Conservation (phyloP, 2,797 vertebrate species). For the Notamacropus eugenii region DNA sequence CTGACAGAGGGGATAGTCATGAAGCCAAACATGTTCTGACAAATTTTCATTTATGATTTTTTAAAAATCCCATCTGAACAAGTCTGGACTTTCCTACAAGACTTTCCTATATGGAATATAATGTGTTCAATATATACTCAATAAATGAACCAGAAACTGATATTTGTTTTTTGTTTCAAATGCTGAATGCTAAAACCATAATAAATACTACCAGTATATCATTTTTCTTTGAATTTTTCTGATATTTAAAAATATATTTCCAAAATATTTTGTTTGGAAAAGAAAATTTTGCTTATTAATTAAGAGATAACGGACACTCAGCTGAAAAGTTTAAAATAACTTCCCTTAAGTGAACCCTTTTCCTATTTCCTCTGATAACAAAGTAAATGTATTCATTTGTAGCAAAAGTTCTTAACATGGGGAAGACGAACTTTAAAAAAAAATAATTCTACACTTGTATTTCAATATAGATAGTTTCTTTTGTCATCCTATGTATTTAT, state of each 20-base stretch:
- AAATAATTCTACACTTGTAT: not conserved
- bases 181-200: conserved; percentile 4
- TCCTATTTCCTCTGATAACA: not conserved
- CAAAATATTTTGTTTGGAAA: conserved; percentile 46
- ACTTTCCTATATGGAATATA: not conserved
- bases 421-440: not conserved
- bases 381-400: not conserved
- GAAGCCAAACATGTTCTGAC: not conserved
- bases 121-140: not conserved
- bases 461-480: not conserved
- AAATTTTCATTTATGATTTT: not conserved
- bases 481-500: not conserved
- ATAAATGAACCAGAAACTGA: not conserved
- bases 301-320: conserved; percentile 26
- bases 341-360: conserved; percentile 34
- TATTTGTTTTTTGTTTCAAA: not conserved
- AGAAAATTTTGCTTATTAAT: conserved; percentile 21
- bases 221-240: conserved; percentile 33
- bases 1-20: not conserved
- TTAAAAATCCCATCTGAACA: not conserved
- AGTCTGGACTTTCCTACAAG: not conserved
- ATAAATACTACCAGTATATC: not conserved
- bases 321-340: conserved; percentile 18
- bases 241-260: conserved; percentile 11
- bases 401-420: conserved; percentile 7